phyloP scores from a whole-genome alignment of 2,797 vertebrate species.

The Rachycentron canadum region DNA sequence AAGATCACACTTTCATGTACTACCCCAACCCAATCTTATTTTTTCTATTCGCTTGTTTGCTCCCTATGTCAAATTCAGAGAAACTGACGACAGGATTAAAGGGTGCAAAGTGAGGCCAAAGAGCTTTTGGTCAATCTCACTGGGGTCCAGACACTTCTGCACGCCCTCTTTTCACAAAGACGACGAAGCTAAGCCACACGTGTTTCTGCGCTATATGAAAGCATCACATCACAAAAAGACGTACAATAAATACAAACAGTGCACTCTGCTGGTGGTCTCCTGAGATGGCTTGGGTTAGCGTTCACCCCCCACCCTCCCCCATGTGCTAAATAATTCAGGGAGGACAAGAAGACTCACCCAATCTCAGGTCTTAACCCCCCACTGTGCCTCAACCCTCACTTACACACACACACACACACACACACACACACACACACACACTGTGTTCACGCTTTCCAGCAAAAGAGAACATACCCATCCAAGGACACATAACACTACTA shows the following conservation, averaged over 20 bases:
- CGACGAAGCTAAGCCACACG: not conserved
- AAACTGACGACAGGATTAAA: constrained; percentile 57
- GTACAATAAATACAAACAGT: constrained; percentile 4
- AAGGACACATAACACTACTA: constrained; percentile 70
- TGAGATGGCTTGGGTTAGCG: constrained; percentile 48
- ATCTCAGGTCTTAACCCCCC: constrained; percentile 76
- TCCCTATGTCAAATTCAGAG: constrained; percentile 55
- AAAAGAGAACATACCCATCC: constrained; percentile 56
- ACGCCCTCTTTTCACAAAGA: constrained; percentile 7
- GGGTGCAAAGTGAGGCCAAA: constrained; percentile 50
- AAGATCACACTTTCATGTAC: constrained; percentile 63
- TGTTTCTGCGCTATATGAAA: constrained; percentile 1
- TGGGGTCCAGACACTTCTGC: constrained; percentile 13
- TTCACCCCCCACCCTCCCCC: constrained; percentile 55
- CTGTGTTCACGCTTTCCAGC: constrained; percentile 51
- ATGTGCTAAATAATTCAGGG: constrained; percentile 79
- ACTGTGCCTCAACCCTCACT: constrained; percentile 55
- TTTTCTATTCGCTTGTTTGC: constrained; percentile 52
- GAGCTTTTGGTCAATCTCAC: constrained; percentile 43
- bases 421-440: constrained; percentile 22
- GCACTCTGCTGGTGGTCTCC: constrained; percentile 20
- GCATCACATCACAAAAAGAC: constrained; percentile 16
- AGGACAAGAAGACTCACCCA: constrained; percentile 77
- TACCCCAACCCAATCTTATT: not conserved
- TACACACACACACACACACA: not conserved